Percentiles rank a stretch among this genome's conserved stretches.
These are phyloP conservation scores for Pseudonaja textilis DNA, from an alignment of 2,113 vertebrate species.

Conservation along the genomic window DNA sequence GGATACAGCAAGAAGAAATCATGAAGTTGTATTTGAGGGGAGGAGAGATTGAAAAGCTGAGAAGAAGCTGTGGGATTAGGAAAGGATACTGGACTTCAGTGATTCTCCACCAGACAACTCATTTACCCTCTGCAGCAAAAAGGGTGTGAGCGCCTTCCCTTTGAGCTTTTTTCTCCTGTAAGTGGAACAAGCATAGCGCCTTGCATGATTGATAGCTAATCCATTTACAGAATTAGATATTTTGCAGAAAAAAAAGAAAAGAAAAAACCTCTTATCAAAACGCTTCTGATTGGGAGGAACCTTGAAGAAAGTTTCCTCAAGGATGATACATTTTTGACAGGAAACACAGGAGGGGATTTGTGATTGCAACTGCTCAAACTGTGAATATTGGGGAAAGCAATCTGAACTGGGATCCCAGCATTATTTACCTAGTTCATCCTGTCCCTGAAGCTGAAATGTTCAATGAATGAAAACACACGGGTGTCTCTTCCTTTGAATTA, in stretches of 20 bases:
- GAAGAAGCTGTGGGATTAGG: not conserved
- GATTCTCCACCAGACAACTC: slow-evolving; percentile 81
- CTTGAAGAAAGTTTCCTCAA: not conserved
- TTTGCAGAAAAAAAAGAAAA: not conserved
- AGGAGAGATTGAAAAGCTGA: not conserved
- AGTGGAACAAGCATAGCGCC: slow-evolving; percentile 16
- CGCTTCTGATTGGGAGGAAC: not conserved
- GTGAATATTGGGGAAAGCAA: not conserved
- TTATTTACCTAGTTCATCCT: not conserved
- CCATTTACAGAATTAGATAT: slow-evolving; percentile 24
- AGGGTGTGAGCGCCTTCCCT: slow-evolving; percentile 86
- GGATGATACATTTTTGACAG: not conserved
- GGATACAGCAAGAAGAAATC: not conserved
- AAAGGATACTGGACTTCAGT: slow-evolving; percentile 85
- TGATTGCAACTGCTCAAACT: not conserved
- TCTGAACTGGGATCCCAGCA: not conserved
- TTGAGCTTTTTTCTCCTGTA: slow-evolving; percentile 72
- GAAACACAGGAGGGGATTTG: not conserved
- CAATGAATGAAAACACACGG: not conserved
- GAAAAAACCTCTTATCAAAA: not conserved
- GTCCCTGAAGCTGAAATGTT: not conserved
- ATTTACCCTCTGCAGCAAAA: slow-evolving; percentile 78
- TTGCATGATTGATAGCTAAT: slow-evolving; percentile 26
- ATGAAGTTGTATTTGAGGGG: not conserved
- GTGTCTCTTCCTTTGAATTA: not conserved